phyloP scores from a whole-genome alignment of 2,113 vertebrate species.

The Ictidomys tridecemlineatus region DNA sequence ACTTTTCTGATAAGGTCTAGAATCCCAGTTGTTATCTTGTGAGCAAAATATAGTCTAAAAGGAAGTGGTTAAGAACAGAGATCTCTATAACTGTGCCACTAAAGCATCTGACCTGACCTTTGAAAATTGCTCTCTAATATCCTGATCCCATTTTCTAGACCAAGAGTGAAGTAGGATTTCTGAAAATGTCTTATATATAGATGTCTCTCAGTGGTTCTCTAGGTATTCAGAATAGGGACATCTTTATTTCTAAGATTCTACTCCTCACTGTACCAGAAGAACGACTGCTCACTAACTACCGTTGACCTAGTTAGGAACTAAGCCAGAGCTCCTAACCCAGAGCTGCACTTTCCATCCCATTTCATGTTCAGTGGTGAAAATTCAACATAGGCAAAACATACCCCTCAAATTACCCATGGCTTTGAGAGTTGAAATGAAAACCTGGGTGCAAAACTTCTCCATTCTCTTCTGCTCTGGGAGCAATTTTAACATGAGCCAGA shows the following conservation, averaged over 20 bases:
- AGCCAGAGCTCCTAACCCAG: neutral
- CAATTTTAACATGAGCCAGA: neutral
- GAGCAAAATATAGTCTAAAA: neutral
- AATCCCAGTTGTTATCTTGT: neutral
- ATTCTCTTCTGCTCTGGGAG: neutral
- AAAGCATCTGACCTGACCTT: neutral
- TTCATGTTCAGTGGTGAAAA: neutral
- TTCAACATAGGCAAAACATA: neutral
- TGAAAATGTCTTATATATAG: neutral
- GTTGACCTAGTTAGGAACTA: neutral
- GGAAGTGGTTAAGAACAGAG: neutral
- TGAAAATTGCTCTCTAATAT: neutral
- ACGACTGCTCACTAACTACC: neutral
- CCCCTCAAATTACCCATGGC: neutral
- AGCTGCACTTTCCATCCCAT: neutral
- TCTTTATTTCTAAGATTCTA: neutral
- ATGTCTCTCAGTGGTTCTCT: neutral
- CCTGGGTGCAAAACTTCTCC: neutral
- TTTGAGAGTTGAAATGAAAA: neutral
- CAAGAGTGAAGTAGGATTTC: neutral
- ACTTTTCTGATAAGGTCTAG: neutral
- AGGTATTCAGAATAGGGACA: neutral
- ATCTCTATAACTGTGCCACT: neutral
- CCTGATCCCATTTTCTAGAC: neutral
- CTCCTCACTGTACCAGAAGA: neutral